phyloP scores from a whole-genome alignment of 1,140 invertebrate genomes.

The Stratiolaelaps scimitus region DNA sequence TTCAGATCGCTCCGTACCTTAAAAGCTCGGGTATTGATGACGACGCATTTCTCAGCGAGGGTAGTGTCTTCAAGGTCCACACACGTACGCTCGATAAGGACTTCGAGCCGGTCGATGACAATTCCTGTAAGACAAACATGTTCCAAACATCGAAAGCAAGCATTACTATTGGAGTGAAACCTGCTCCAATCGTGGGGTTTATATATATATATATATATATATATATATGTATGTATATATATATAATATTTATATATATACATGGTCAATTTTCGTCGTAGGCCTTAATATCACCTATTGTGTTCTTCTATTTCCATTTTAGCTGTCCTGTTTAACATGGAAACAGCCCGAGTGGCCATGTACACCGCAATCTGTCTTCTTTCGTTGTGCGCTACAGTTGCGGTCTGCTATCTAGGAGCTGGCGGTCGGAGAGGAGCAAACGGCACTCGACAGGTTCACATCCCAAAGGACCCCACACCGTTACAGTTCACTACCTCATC shows the following conservation, averaged over 20 bases:
- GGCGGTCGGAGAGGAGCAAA: background rate
- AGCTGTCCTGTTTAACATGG: constrained; percentile 6
- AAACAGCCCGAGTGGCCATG: constrained; percentile 12
- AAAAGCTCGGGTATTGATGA: background rate
- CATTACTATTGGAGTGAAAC: no score
- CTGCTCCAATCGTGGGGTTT: no score
- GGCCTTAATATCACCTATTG: no score
- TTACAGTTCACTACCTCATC: constrained; percentile 14
- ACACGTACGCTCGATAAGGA: constrained; percentile 18
- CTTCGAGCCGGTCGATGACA: constrained; percentile 5
- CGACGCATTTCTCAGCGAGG: background rate
- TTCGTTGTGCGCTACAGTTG: background rate
- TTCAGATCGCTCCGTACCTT: constrained; percentile 17
- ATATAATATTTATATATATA: no score
- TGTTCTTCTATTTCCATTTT: background rate
- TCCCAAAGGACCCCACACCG: constrained; percentile 14
- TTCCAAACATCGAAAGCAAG: constrained; percentile 11
- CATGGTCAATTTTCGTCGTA: no score
- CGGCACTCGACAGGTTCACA: constrained; percentile 16
- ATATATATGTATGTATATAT: no score
- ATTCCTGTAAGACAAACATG: constrained; percentile 5
- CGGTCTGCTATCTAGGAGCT: constrained; percentile 3
- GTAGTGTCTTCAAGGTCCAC: constrained; percentile 5
- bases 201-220: no score
- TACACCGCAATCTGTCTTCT: constrained; percentile 20